Evolutionary conservation across 2,888 invertebrate genomes (phyloP).

Genomic region (Palloptera scutellata): DNA sequence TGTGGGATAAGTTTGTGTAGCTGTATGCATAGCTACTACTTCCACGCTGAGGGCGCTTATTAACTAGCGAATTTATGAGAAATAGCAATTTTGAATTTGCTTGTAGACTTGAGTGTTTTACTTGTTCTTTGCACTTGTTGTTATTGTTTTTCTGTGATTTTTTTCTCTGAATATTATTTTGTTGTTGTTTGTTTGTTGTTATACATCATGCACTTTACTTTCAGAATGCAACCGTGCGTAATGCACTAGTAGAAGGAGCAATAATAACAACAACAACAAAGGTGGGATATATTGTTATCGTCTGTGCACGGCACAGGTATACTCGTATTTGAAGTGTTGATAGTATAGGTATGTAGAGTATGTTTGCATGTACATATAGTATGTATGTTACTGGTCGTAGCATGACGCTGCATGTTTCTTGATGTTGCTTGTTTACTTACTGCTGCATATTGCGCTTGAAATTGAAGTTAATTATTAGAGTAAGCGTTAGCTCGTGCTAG

Average conservation of each 20-base stretch:
- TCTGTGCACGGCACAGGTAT: no score
- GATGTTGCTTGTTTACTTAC: background rate
- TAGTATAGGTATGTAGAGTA: background rate
- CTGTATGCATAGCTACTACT: no score
- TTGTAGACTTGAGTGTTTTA: slow-evolving; percentile 2
- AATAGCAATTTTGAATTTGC: slow-evolving; percentile 4
- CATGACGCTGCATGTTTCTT: background rate
- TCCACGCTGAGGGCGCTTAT: background rate
- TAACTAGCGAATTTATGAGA: slow-evolving; percentile 8
- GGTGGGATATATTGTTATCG: no score
- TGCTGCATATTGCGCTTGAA: slow-evolving; percentile 24
- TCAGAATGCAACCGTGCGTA: slow-evolving; percentile 1
- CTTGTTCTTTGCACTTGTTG: background rate
- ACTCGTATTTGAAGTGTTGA: background rate
- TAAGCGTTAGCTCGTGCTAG: slow-evolving; percentile 41
- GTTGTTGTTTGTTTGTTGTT: background rate
- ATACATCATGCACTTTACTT: background rate
- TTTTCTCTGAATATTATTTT: background rate
- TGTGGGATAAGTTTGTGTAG: no score
- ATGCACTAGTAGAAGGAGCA: background rate
- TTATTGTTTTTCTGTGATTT: background rate
- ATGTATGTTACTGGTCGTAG: background rate
- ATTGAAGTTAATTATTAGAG: slow-evolving; percentile 43
- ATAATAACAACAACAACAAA: no score
- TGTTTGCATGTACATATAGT: background rate